Evolutionary conservation across 23 tunicate species (phyloP).

Genomic region (Phallusia fumigata): DNA sequence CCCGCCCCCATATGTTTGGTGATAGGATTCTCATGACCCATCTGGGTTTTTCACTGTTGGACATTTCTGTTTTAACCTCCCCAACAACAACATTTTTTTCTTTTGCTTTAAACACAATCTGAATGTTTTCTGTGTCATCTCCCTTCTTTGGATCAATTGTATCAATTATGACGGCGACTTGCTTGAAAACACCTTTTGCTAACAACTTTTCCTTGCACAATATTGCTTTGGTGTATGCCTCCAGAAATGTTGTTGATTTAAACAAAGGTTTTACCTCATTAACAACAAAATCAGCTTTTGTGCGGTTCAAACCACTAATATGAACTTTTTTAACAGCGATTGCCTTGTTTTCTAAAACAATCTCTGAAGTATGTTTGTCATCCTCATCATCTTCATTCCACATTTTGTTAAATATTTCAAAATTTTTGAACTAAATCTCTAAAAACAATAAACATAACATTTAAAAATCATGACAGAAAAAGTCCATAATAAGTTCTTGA

Average conservation of each 20-base stretch:
- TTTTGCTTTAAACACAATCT: slow-evolving; percentile 71
- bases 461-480: no score
- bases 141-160: slow-evolving; percentile 56
- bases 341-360: slow-evolving; percentile 58
- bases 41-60: slow-evolving; percentile 60
- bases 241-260: slow-evolving; percentile 52
- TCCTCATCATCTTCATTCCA: not conserved
- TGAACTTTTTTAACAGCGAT: slow-evolving; percentile 73
- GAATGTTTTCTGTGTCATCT: slow-evolving; percentile 36
- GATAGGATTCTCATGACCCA: slow-evolving; percentile 73
- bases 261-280: slow-evolving; percentile 64
- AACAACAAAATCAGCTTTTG: slow-evolving; percentile 66
- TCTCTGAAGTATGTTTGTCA: slow-evolving; percentile 13
- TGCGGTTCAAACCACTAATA: slow-evolving; percentile 55
- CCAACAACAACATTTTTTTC: slow-evolving; percentile 58
- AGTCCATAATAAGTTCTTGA: no score
- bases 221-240: slow-evolving; percentile 50
- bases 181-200: slow-evolving; percentile 61
- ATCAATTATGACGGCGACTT: slow-evolving; percentile 70
- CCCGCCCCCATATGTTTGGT: slow-evolving; percentile 83
- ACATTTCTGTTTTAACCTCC: slow-evolving; percentile 72
- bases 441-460: no score
- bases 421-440: no score
- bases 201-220: slow-evolving; percentile 48
- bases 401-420: not conserved